These are phyloP conservation scores for Drosophila borborema DNA, from an alignment of 2,888 invertebrate species.

Conservation along the genomic window DNA sequence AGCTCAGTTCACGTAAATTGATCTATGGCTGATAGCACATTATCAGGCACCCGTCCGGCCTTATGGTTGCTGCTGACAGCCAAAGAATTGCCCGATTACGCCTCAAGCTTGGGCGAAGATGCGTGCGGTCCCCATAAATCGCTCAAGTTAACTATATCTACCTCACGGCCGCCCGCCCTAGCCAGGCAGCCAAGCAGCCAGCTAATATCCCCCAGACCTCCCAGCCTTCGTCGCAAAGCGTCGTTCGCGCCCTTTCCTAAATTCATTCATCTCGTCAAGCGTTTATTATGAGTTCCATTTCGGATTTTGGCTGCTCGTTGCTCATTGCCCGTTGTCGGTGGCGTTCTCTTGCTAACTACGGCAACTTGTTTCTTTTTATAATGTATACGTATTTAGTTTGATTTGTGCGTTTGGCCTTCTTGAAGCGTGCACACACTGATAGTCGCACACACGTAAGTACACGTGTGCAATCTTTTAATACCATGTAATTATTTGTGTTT, in stretches of 20 bases:
- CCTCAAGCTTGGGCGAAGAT: slow-evolving; percentile 21
- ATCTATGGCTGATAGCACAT: slow-evolving; percentile 56
- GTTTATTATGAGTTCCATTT: slow-evolving; percentile 71
- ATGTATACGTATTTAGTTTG: slow-evolving; percentile 74
- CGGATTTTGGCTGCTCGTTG: slow-evolving; percentile 3
- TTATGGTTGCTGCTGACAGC: background rate
- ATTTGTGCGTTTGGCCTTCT: slow-evolving; percentile 69
- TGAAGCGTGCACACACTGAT: slow-evolving; percentile 11
- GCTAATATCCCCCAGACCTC: background rate
- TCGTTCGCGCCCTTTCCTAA: slow-evolving; percentile 6
- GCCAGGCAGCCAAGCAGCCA: no score
- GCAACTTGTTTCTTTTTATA: slow-evolving; percentile 71
- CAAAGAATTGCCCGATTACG: background rate
- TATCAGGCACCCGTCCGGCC: slow-evolving; percentile 36
- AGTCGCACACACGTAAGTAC: slow-evolving; percentile 13
- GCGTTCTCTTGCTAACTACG: slow-evolving; percentile 49
- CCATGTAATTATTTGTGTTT: slow-evolving; percentile 15
- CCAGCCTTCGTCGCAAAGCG: background rate
- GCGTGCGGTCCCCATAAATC: slow-evolving; percentile 49
- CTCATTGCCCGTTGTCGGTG: background rate
- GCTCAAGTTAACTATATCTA: slow-evolving; percentile 34
- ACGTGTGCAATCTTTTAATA: slow-evolving; percentile 47
- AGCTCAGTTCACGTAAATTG: slow-evolving; percentile 58
- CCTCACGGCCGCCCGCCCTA: background rate
- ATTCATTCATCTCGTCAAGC: slow-evolving; percentile 46